Evolutionary conservation across 2,113 vertebrate species (phyloP).

Genomic region (Urocolius indicus): DNA sequence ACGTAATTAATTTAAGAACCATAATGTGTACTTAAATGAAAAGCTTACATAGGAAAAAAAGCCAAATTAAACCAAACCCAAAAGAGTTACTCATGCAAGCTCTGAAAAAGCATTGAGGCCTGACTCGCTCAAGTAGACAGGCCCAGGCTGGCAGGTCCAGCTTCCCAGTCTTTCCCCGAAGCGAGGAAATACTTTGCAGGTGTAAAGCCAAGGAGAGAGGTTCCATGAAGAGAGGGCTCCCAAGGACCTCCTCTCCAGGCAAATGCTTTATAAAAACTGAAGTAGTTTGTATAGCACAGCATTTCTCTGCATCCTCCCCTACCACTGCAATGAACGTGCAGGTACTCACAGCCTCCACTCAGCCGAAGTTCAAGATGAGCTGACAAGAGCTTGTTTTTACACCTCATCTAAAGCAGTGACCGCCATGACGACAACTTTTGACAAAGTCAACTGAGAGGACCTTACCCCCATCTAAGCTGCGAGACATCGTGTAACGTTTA

Average conservation of each 20-base stretch:
- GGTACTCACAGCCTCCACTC: neutral
- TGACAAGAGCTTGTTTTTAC: neutral
- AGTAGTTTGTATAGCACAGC: neutral
- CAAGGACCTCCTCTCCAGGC: neutral
- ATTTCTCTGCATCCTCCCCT: neutral
- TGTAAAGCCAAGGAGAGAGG: neutral
- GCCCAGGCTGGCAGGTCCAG: neutral
- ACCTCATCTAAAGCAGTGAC: neutral
- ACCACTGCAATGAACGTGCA: neutral
- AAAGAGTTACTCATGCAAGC: neutral
- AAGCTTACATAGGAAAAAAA: neutral
- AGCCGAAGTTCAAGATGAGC: neutral
- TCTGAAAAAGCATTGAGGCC: neutral
- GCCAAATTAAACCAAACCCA: neutral
- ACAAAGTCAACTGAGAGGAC: neutral
- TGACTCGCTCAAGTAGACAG: neutral
- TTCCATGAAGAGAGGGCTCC: neutral
- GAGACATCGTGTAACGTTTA: slow-evolving; percentile 95
- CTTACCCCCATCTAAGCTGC: slow-evolving; percentile 94
- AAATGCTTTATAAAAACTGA: neutral
- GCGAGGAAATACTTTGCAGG: neutral
- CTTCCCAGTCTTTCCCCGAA: rapidly evolving
- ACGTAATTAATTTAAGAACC: neutral
- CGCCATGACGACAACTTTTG: neutral
- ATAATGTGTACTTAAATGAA: neutral